Evolutionary conservation across 2,113 vertebrate species (phyloP), one percentile per base, ranked within the genome.

Genomic region (Paradisaea rubra): DNA sequence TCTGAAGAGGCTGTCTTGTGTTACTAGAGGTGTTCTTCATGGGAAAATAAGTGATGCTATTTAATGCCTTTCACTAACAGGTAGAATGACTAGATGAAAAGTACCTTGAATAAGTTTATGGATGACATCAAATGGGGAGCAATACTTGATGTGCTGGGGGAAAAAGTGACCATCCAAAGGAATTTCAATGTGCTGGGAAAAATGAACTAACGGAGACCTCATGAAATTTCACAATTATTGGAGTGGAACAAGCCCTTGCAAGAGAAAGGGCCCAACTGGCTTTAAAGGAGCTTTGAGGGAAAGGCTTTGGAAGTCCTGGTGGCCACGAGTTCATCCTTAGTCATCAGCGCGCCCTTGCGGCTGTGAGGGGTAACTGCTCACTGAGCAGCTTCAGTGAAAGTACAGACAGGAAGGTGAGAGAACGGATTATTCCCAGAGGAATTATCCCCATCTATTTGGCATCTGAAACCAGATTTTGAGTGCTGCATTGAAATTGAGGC

Each of bases 361-460:
- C 66, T 61, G 2, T 13, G n/a, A 50, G 2, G 13, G 27, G 18
- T 50, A 86, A 68, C 30, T 84, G 35, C 31, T 35, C 44, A 31
- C 35, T 47, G 18, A 54, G 25, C 6, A 13, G 8, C 12, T 9
- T 22, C 17, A 10, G 16, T 6, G 57, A 37, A 21, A 63, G 10
- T 0, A 1, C 13, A 25, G 17, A 5, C 42, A 25, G 9, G 13
- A 39, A 49, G 15, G 22, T 22, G 22, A 28, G 5, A 28, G 6
- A 61, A 70, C 4, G 22, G 10, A 14, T 37, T 49, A 57, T 15
- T 11, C 20, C 4, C 31, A 52, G 50, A 66, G 13, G 21, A 17
- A 18, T 49, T 30, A 45, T 19, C 21, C 14, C 7, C 12, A 13
- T 28, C 13, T 53, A 2, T 69, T 57, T 66, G 37, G 7, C 60